Base-by-base conservation (phyloP, 2,113 vertebrate genomes). In the Megaceryle torquata region DNA sequence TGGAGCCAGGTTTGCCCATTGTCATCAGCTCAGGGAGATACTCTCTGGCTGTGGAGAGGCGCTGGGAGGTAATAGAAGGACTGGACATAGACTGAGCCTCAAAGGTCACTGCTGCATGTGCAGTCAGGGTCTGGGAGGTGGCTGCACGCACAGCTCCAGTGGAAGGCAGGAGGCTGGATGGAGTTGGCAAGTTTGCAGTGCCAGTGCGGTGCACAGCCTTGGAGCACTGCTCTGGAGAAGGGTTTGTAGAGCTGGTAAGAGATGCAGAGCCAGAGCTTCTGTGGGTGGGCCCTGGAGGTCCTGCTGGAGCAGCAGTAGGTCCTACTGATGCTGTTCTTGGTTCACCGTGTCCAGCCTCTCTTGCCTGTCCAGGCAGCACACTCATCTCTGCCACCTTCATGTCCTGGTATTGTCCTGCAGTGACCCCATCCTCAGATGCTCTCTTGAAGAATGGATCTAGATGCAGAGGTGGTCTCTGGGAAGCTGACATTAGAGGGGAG, bases 31-130 rank as follows among this genome's bases (percentile, higher is more conserved):
- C 64, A 7, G 51, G 33, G 31, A 51, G 67, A 26, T 24, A 61
- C 5, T 60, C 74, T 35, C 1, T 3, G 43, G 37, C 76, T 37
- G 37, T 18, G 13, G 29, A 84, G 21, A 25, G 8, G 4, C 3
- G 43, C 46, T 56, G 59, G 51, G 80, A 77, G 63, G 26, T 3
- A 7, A 9, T 12, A 9, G n/a, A 41, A 37, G 3, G 48, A 1
- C 35, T 8, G 3, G 61, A 20, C 5, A 1, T 0, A 1, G n/a
- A 0, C 5, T 4, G 22, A n/a, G 57, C 46, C 53, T 10, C 22
- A 4, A 9, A 20, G 10, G 16, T 25, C 20, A 3, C 16, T 46
- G 4, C 51, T 10, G 65, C 3, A 14, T 70, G 26, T 26, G 21
- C 43, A 28, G 33, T 4, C 29, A 5, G 24, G 24, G 35, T 41